Conservation (phyloP, 2,888 invertebrate species). For the Drosophila nr. perissopoda region DNA sequence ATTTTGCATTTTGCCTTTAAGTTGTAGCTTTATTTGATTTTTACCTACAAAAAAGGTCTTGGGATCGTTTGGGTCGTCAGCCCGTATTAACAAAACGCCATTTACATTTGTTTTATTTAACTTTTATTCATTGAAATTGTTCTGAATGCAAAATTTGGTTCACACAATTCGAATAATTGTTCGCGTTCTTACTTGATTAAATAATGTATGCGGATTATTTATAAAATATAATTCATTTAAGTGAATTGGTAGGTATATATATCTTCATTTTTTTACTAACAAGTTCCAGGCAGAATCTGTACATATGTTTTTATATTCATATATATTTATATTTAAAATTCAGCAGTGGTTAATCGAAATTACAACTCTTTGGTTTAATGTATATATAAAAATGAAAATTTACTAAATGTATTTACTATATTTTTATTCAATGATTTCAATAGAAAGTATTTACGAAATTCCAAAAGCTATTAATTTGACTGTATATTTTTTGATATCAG, state of each 20-base stretch:
- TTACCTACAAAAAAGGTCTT: slow-evolving; percentile 25
- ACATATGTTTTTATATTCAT: neutral
- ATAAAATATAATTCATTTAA: slow-evolving; percentile 15
- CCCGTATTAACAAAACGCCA: slow-evolving; percentile 58
- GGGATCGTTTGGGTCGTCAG: slow-evolving; percentile 34
- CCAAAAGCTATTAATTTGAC: slow-evolving; percentile 13
- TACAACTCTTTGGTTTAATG: neutral
- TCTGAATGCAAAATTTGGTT: slow-evolving; percentile 82
- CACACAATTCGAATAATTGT: slow-evolving; percentile 38
- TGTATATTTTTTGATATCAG: slow-evolving; percentile 25
- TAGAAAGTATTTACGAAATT: neutral
- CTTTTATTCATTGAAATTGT: slow-evolving; percentile 79
- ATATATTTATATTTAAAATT: neutral
- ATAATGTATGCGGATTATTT: neutral
- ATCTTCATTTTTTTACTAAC: neutral
- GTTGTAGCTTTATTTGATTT: slow-evolving; percentile 31
- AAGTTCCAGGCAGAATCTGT: neutral
- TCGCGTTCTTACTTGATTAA: slow-evolving; percentile 17
- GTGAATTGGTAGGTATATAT: neutral
- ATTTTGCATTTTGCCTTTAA: slow-evolving; percentile 24
- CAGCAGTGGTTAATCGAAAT: neutral
- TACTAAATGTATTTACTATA: slow-evolving; percentile 6
- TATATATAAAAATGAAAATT: neutral
- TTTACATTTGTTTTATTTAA: slow-evolving; percentile 58
- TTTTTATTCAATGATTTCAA: neutral